Base-by-base conservation (phyloP, 2,888 invertebrate genomes). In the Tromatobia lineatoria region DNA sequence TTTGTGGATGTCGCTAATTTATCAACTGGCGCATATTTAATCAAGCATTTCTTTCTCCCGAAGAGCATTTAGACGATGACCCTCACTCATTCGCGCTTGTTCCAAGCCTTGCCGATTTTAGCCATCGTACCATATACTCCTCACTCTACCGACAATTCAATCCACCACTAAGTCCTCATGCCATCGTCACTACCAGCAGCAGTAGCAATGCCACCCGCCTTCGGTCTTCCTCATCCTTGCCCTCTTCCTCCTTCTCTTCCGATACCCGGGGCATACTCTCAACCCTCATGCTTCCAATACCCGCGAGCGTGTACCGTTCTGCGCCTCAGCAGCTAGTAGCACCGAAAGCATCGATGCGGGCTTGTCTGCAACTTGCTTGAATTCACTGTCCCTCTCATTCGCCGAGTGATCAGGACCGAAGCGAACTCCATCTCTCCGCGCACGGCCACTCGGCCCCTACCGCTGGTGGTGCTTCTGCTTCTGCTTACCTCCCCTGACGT, bases 361-460 rank as follows among this genome's bases (percentile, higher is more conserved):
- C 86, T 90, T 87, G 89, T 75, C 74, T 80, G 66, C 73, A 25
- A 88, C 89, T 90, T 88, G 89, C 87, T 88, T 88, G 88, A 82
- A 70, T 69, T 80, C 66, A 54, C 81, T 82, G 83, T 91, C 90
- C 86, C 90, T 91, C 91, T 92, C 91, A 91, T 92, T 92, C 91
- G 91, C 89, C 84, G 89, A 86, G 81, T 86, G 82, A 87, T 88
- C 87, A 83, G 80, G 74, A 61, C 74, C 81, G 82, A 54, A 73
- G 77, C 77, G 64, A 64, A 64, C 64, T 64, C 34, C 64, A 18
- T 64, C 42, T 34, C 73, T 73, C 59, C 71, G 67, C 45, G 73
- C 66, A 47, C 45, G 79, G 38, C 54, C 85, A 85, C 88, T 86
- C 83, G 85, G 85, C 69, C 84, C 71, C 86, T 82, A 80, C 77